Percentiles rank a stretch among this genome's conserved stretches.
These are phyloP conservation scores for Aphodius sticticus DNA, from an alignment of 2,888 invertebrate genomes.

Conservation along the genomic window DNA sequence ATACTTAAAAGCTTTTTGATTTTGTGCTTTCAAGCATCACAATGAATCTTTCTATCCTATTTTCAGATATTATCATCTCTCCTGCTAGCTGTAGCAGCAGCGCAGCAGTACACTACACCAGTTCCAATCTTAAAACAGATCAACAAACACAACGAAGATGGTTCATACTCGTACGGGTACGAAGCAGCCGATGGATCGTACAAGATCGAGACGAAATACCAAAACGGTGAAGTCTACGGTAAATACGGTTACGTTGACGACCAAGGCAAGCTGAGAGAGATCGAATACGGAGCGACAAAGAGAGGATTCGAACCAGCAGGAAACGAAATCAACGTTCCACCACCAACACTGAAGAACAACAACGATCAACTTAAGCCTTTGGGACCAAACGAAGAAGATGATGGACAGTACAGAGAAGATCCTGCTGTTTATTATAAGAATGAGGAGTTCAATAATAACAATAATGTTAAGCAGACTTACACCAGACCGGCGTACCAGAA, in stretches of 20 bases:
- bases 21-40: neutral
- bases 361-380: constrained; percentile 53
- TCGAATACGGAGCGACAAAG: constrained; percentile 85
- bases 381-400: constrained; percentile 75
- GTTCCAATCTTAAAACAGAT: constrained; percentile 85
- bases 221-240: constrained; percentile 84
- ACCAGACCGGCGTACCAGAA: constrained; percentile 31
- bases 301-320: constrained; percentile 86
- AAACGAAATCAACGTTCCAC: constrained; percentile 79
- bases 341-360: constrained; percentile 72
- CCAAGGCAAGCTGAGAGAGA: constrained; percentile 75
- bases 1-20: no score
- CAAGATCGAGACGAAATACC: constrained; percentile 88
- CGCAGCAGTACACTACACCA: constrained; percentile 71
- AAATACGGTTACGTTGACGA: constrained; percentile 92
- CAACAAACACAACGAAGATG: constrained; percentile 86
- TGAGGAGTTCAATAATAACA: constrained; percentile 60
- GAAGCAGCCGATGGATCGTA: constrained; percentile 87
- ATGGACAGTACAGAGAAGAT: constrained; percentile 87
- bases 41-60: constrained; percentile 5
- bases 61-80: constrained; percentile 52
- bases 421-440: constrained; percentile 80
- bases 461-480: constrained; percentile 34
- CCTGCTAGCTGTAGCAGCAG: constrained; percentile 49
- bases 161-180: constrained; percentile 88